Percentiles rank a stretch among this genome's conserved stretches.
These are phyloP conservation scores for Sebastolobus alascanus DNA, from an alignment of 2,797 vertebrate genomes.

Conservation along the genomic window DNA sequence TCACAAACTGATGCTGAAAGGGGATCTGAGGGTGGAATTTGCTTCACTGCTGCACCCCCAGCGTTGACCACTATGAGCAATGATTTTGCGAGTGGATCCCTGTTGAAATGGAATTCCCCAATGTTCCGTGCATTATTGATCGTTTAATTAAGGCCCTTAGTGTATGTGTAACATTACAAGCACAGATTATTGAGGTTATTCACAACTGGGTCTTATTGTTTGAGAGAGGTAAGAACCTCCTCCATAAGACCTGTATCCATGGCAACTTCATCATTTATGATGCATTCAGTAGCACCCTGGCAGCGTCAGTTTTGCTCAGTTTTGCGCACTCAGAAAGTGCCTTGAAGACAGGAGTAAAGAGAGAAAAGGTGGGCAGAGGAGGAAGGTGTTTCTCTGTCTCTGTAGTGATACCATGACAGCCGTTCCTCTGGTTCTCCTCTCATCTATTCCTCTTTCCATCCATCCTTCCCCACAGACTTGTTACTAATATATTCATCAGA, in stretches of 20 bases:
- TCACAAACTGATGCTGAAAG: neutral
- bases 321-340: neutral
- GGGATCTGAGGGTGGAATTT: neutral
- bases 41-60: neutral
- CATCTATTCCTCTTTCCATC: conserved; percentile 28
- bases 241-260: neutral
- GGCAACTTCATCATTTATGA: neutral
- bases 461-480: conserved; percentile 51
- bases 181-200: neutral
- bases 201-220: neutral
- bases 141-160: neutral
- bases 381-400: conserved; percentile 35
- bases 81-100: neutral
- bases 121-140: too few species aligned
- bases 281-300: neutral
- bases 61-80: neutral
- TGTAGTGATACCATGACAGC: conserved; percentile 44
- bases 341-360: conserved; percentile 9
- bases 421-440: conserved; percentile 15
- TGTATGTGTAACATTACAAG: neutral
- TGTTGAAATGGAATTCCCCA: neutral
- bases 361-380: neutral
- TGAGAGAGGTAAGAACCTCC: neutral
- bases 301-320: neutral
- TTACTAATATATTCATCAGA: conserved; percentile 58